Conservation (phyloP, 2,888 invertebrate species). For the Branchellion lobata region DNA sequence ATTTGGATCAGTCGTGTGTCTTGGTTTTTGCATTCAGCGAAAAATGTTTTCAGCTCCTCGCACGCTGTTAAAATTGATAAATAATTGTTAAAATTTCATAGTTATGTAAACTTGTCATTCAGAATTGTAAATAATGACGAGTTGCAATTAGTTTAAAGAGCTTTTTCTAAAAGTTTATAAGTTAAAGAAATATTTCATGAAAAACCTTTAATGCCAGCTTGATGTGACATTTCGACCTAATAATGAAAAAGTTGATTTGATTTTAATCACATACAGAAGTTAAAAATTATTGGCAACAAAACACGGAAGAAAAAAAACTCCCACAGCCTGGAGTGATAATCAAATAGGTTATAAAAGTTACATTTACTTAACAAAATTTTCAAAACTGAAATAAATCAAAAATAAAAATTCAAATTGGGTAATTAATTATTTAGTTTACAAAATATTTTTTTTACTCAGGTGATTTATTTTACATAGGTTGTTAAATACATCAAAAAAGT, state of each 20-base stretch:
- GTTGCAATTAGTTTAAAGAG: not conserved
- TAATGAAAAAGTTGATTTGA: not conserved
- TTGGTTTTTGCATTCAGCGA: conserved; percentile 57
- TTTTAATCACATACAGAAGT: not conserved
- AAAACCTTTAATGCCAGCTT: conserved; percentile 51
- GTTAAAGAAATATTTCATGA: not conserved
- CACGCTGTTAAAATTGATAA: conserved; percentile 53
- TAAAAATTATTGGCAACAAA: not conserved
- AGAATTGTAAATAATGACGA: not conserved
- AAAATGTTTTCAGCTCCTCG: conserved; percentile 55
- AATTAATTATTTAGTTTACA: too few relatives aligned
- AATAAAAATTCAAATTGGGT: too few relatives aligned
- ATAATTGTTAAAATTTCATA: not conserved
- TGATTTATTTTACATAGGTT: too few relatives aligned
- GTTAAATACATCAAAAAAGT: too few relatives aligned
- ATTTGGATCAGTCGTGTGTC: conserved; percentile 57
- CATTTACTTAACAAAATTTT: too few relatives aligned
- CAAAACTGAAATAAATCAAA: too few relatives aligned
- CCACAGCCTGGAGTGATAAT: too few relatives aligned
- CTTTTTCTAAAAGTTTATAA: conserved; percentile 15
- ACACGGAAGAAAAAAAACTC: conserved; percentile 16
- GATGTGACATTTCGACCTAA: conserved; percentile 50
- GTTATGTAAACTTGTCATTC: not conserved
- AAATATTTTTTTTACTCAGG: too few relatives aligned
- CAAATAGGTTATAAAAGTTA: too few relatives aligned